Percentiles rank a stretch among this genome's conserved stretches.
Evolutionary conservation across 2,113 vertebrate genomes (phyloP).

Genomic region (Melanocharis versteri): DNA sequence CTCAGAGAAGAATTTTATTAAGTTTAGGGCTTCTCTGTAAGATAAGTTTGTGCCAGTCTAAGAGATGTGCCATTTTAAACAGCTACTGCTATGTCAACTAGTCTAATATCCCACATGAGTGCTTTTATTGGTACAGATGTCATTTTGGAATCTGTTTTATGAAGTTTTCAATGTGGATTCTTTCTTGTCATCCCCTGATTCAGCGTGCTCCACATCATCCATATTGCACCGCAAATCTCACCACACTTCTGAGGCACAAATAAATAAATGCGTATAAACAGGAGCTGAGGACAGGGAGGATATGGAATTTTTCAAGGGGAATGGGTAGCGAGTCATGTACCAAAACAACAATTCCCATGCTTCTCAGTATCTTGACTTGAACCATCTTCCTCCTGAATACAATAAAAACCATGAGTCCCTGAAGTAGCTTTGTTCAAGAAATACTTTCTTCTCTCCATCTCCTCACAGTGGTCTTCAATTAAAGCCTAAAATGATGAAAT

Average conservation of each 20-base stretch:
- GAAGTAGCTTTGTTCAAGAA: neutral
- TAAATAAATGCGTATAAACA: neutral
- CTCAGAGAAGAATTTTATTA: neutral
- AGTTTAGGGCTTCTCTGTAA: neutral
- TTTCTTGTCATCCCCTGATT: neutral
- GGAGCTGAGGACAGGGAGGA: neutral
- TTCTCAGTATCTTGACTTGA: neutral
- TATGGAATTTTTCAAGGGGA: neutral
- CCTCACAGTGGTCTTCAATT: slow-evolving; percentile 49
- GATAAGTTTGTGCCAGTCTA: neutral
- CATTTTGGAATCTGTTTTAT: neutral
- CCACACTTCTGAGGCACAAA: neutral
- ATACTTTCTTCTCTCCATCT: neutral
- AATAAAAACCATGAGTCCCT: neutral
- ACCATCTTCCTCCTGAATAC: neutral
- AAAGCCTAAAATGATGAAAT: neutral
- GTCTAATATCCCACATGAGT: neutral
- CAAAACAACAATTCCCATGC: neutral
- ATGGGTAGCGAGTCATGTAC: neutral
- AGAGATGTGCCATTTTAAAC: neutral
- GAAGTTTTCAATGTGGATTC: neutral
- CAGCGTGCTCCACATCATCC: neutral
- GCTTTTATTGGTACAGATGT: neutral
- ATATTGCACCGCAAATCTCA: neutral
- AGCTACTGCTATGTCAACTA: neutral